Percentiles rank a stretch among this genome's conserved stretches.
phyloP scores from a whole-genome alignment of 2,113 vertebrate genomes.

The Syrmaticus mikado region DNA sequence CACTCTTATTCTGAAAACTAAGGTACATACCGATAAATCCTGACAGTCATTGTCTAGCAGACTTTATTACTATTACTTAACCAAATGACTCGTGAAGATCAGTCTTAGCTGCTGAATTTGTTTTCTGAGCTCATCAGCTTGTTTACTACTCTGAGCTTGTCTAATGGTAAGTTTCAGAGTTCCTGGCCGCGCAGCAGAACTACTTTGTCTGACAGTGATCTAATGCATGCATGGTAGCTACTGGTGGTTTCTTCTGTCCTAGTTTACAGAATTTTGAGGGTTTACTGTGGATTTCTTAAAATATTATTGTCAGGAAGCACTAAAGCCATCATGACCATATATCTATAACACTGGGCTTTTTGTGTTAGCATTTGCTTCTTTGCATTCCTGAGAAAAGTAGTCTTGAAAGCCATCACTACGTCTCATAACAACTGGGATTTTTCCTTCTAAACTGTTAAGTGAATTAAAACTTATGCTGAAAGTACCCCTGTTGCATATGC shows the following conservation, averaged over 20 bases:
- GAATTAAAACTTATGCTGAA: neutral
- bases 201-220: neutral
- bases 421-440: accelerated
- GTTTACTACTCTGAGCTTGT: neutral
- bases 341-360: neutral
- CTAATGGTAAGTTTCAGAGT: neutral
- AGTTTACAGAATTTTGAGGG: neutral
- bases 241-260: neutral
- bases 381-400: neutral
- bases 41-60: neutral
- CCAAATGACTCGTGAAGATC: neutral
- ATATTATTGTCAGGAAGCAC: neutral
- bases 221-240: neutral
- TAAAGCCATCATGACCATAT: accelerated
- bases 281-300: neutral
- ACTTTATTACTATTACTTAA: neutral
- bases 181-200: neutral
- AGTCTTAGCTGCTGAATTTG: neutral
- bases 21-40: neutral
- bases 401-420: neutral
- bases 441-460: neutral
- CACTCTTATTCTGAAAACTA: neutral
- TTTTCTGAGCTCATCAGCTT: neutral
- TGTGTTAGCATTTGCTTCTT: neutral
- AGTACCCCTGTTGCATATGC: neutral